Evolutionary conservation across 2,888 invertebrate species (phyloP).

Genomic region (Ennomos erosarius): DNA sequence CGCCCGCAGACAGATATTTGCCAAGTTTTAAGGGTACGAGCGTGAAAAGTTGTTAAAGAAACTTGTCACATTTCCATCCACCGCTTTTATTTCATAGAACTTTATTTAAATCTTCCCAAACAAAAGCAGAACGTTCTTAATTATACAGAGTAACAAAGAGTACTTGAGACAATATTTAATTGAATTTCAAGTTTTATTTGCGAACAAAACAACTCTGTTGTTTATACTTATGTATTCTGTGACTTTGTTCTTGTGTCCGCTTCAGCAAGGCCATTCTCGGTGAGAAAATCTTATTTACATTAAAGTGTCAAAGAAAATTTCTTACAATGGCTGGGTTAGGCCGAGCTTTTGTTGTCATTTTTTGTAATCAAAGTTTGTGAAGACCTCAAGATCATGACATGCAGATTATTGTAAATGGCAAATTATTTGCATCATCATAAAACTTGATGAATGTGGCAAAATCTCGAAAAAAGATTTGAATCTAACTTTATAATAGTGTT

Average conservation of each 20-base stretch:
- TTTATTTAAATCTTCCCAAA: constrained; percentile 13
- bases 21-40: no score
- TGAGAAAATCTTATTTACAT: constrained; percentile 13
- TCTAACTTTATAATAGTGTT: no score
- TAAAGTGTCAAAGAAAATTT: constrained; percentile 2
- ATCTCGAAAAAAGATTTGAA: no score
- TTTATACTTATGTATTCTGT: no score
- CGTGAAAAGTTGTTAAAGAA: background rate
- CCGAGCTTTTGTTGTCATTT: no score
- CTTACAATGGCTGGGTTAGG: no score
- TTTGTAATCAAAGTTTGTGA: no score
- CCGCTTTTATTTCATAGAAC: background rate
- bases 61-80: background rate
- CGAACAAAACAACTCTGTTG: constrained; percentile 17
- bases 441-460: no score
- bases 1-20: no score
- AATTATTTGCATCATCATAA: no score
- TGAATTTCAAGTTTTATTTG: constrained; percentile 22
- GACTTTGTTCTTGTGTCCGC: background rate
- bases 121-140: constrained; percentile 9
- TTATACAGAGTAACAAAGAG: constrained; percentile 5
- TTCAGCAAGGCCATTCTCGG: constrained; percentile 3
- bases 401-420: no score
- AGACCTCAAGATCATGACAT: no score
- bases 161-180: constrained; percentile 21